Evolutionary conservation across 1,140 invertebrate genomes (phyloP), one percentile per base, ranked within the genome.

Genomic region (Neuroterus valhalla): DNA sequence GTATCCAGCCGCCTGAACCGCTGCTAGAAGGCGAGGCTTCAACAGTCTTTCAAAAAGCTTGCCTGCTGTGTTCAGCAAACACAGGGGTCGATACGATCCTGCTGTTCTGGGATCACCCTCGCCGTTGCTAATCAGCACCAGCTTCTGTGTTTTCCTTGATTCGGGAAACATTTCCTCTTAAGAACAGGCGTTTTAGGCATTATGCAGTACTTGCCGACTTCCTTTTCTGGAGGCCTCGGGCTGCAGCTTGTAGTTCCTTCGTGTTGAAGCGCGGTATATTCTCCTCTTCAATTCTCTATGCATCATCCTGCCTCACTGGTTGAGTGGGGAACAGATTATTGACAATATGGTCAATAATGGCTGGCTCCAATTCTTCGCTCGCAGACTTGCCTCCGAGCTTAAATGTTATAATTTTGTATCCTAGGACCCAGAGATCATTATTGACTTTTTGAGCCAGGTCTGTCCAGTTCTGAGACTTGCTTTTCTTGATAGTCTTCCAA

Each of bases 11-110:
- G 23, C n/a, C 38, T 67, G 23, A 72, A 78, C 10, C 17, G 71
- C 31, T 77, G 79, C 21, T 66, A 76, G 66, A 69, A 88, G 21
- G 48, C 75, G 70, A 3, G 69, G 48, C 6, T 81, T 21, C 0
- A 89, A 75, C 0, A 90, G 50, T 3, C 86, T 77, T 66, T 90
- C 87, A 4, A 85, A 52, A 0, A 88, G 1, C n/a, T n/a, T n/a
- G n/a, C n/a, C n/a, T n/a, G n/a, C n/a, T n/a, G n/a, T n/a, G n/a
- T n/a, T n/a, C n/a, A 89, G 76, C 14, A 89, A 76, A 6, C 87
- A 70, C 43, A 78, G 69, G 15, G 66, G 71, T n/a, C 71, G 78
- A 50, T 19, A 77, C 2, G 71, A 38, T 21, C 69, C 43, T 12
- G 72, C 8, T 2, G 23, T 62, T 17, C 72, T 72, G 12, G 23